Evolutionary conservation across 2,888 invertebrate species (phyloP).

Genomic region (Watsonalla cultraria): DNA sequence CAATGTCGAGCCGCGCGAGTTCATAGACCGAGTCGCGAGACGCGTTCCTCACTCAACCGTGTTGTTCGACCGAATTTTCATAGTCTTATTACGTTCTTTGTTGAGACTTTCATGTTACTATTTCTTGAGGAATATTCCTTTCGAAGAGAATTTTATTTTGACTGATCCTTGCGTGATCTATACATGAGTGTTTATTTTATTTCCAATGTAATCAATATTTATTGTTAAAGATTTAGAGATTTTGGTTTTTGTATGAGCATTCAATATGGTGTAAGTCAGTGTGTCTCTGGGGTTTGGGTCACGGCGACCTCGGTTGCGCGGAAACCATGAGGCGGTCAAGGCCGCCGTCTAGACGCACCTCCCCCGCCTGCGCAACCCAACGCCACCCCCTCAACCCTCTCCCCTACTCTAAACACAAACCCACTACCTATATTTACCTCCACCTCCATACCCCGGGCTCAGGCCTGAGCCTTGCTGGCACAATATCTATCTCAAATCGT

Average conservation of each 20-base stretch:
- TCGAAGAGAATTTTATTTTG: too few relatives aligned
- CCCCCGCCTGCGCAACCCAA: conserved; percentile 29
- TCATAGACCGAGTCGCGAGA: conserved; percentile 64
- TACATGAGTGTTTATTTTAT: too few relatives aligned
- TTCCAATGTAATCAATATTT: too few relatives aligned
- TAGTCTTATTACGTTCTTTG: conserved; percentile 20
- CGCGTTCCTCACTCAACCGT: conserved; percentile 56
- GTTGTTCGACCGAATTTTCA: conserved; percentile 59
- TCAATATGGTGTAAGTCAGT: conserved; percentile 30
- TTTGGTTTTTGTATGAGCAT: conserved; percentile 12
- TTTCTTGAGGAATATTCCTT: too few relatives aligned
- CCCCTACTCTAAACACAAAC: conserved; percentile 25
- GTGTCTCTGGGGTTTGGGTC: conserved; percentile 68
- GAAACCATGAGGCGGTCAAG: conserved; percentile 74
- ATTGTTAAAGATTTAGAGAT: not conserved
- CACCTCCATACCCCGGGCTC: conserved; percentile 51
- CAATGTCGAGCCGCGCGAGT: conserved; percentile 73
- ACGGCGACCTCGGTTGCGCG: conserved; percentile 66
- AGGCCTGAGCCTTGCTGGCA: conserved; percentile 25
- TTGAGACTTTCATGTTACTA: conserved; percentile 9
- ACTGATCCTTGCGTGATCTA: too few relatives aligned
- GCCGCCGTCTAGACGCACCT: conserved; percentile 71
- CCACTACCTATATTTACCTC: conserved; percentile 55
- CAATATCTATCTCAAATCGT: conserved; percentile 24
- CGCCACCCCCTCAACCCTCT: conserved; percentile 23